phyloP scores from a whole-genome alignment of 2,113 vertebrate genomes.

The Passer domesticus region DNA sequence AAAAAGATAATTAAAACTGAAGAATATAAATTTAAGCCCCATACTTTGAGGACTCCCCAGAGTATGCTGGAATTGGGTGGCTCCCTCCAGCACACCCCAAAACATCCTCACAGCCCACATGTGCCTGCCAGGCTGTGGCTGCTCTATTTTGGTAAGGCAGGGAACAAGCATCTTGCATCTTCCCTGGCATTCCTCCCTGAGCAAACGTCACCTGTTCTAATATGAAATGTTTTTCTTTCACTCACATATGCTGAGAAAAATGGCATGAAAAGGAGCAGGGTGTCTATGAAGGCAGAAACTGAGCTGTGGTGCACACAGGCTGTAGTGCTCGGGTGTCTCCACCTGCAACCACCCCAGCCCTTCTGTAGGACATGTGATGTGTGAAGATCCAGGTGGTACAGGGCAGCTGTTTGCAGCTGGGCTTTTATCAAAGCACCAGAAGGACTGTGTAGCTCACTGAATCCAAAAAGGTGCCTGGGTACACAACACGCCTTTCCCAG shows the following conservation, averaged over 20 bases:
- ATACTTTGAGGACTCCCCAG: neutral
- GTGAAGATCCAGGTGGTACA: neutral
- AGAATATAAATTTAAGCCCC: neutral
- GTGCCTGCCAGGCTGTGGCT: neutral
- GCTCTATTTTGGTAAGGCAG: neutral
- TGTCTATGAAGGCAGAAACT: neutral
- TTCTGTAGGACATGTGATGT: fast-evolving
- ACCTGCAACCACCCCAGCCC: neutral
- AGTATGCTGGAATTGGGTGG: neutral
- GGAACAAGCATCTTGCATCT: neutral
- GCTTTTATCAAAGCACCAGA: neutral
- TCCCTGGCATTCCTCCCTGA: neutral
- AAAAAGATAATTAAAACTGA: neutral
- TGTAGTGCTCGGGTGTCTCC: fast-evolving
- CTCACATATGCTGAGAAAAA: neutral
- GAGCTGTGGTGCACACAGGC: neutral
- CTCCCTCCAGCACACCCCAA: neutral
- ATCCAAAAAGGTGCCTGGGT: fast-evolving
- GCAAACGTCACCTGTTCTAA: neutral
- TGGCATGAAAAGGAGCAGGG: neutral
- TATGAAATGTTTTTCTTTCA: neutral
- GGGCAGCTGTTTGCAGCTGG: neutral
- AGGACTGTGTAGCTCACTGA: neutral
- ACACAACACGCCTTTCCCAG: neutral
- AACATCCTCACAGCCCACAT: fast-evolving